Conservation (phyloP, 2,888 invertebrate genomes). For the Chrysolina haemoptera region DNA sequence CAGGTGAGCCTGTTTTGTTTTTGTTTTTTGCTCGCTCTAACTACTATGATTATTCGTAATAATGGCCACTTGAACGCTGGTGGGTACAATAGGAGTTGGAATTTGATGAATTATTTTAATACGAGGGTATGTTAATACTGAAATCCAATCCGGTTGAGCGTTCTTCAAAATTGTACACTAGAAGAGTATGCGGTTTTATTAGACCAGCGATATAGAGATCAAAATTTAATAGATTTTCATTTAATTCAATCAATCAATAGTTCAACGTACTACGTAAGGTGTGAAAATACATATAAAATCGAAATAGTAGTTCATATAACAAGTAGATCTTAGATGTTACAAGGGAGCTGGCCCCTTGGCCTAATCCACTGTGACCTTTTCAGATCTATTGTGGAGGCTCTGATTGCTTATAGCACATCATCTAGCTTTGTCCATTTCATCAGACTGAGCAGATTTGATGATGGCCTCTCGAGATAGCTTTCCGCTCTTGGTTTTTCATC, state of each 20-base stretch:
- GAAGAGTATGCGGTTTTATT: neutral
- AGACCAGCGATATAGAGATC: neutral
- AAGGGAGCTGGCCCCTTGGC: too few species aligned
- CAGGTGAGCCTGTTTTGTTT: slow-evolving; percentile 53
- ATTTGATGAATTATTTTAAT: slow-evolving; percentile 69
- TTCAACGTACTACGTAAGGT: too few species aligned
- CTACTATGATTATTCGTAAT: slow-evolving; percentile 66
- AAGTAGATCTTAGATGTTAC: too few species aligned
- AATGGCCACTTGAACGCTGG: slow-evolving; percentile 64
- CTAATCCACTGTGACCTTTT: too few species aligned
- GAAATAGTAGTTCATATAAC: too few species aligned
- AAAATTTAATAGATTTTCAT: neutral
- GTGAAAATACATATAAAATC: too few species aligned
- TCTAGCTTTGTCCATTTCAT: too few species aligned
- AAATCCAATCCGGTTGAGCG: slow-evolving; percentile 25
- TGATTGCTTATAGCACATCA: too few species aligned
- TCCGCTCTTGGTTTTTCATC: too few species aligned
- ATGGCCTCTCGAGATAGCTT: too few species aligned
- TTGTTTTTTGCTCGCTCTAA: slow-evolving; percentile 55
- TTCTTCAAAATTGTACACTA: slow-evolving; percentile 27
- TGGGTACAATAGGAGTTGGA: slow-evolving; percentile 68
- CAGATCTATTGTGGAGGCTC: too few species aligned
- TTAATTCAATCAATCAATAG: neutral
- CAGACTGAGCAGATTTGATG: too few species aligned
- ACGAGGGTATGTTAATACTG: slow-evolving; percentile 55